Conservation (phyloP, 2,113 vertebrate genomes). For the Mesocricetus auratus region DNA sequence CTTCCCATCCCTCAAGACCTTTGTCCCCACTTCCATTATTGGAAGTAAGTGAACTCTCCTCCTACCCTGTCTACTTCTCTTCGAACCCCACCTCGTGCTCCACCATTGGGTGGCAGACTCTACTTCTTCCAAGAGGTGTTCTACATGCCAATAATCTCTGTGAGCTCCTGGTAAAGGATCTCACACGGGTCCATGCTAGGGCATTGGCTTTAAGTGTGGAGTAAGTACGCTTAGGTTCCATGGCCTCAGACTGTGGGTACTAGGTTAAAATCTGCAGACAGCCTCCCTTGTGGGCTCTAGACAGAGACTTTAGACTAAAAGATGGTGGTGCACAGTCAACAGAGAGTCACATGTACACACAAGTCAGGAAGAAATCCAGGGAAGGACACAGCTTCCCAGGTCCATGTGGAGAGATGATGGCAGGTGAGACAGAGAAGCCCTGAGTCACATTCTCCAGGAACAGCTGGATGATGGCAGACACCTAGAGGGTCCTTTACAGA, state of each 20-base stretch:
- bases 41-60: not conserved
- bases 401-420: not conserved
- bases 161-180: not conserved
- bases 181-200: not conserved
- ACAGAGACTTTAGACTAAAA: not conserved
- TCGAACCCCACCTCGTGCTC: not conserved
- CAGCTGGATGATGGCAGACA: not conserved
- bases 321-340: too few relatives aligned
- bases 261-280: not conserved
- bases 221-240: too few relatives aligned
- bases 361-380: not conserved
- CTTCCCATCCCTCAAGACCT: not conserved
- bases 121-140: not conserved
- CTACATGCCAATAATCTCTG: not conserved
- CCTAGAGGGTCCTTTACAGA: not conserved
- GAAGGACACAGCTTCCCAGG: too few relatives aligned
- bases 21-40: not conserved
- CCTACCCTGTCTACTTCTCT: not conserved
- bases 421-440: not conserved
- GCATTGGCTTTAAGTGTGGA: not conserved
- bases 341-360: too few relatives aligned
- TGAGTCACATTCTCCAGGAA: not conserved
- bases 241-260: not conserved
- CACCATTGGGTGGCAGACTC: not conserved
- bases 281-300: not conserved